Base-by-base conservation (phyloP, 2,113 vertebrate species). In the Typhlomys cinereus region DNA sequence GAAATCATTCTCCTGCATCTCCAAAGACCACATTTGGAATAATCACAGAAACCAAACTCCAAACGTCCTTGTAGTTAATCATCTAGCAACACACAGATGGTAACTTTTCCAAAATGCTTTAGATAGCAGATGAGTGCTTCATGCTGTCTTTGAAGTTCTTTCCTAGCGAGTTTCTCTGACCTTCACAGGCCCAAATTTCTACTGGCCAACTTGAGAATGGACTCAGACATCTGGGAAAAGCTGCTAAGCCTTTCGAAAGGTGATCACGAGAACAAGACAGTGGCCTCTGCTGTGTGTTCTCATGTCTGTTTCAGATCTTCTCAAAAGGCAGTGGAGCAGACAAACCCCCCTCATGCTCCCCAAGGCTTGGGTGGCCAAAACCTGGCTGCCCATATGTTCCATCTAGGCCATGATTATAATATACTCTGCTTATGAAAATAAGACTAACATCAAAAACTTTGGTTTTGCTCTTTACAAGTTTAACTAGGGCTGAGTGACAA, bases 391-490 rank as follows among this genome's bases (percentile, higher is more conserved):
- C 46, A 8, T 9, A 57, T 62, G 62, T 41, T 83, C 85, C 29
- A 39, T 67, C 46, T 79, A 70, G 69, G 69, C 70, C 29, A 12
- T 29, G 34, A 34, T 91, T 84, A 92, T 27, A 89, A 54, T 46
- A 76, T 94, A 89, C 62, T 48, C 78, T 84, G 71, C 94, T 95
- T 92, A 89, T 9, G 48, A 93, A 96, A 93, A 90, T 80, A 88
- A 95, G 94, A 94, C 31, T 66, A 84, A 92, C 83, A 95, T 92
- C 44, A 66, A 83, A 90, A 93, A 88, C 86, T 95, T 95, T 91
- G 92, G 86, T 96, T 95, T 96, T 93, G 15, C 48, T 89, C 59
- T 75, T 94, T 50, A 88, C 13, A 83, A 44, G 52, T 92, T 93
- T 88, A 95, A 57, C 78, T 93, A 90, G 12, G 79, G 75, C 59